Base-by-base conservation (phyloP, 2,113 vertebrate genomes). In the Tragelaphus scriptus region DNA sequence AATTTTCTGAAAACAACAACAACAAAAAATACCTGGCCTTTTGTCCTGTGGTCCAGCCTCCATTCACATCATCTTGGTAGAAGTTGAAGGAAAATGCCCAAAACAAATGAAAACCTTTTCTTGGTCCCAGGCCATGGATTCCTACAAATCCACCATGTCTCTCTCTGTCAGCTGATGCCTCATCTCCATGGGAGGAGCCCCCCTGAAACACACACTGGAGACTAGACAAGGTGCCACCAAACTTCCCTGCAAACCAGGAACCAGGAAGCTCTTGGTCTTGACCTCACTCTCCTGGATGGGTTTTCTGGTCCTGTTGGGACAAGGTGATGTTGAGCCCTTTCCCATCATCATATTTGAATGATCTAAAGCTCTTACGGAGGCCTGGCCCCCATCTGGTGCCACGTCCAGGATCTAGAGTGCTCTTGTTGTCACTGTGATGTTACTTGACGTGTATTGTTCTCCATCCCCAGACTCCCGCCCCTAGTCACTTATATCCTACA, bases 251-350 rank as follows among this genome's bases (percentile, higher is more conserved):
- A 85, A 17, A 32, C 75, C 53, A 44, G 23, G 19, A 55, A 55
- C 51, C 85, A 79, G 77, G 30, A 80, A 81, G n/a, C 7, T 17
- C n/a, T 12, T 1, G 4, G 26, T 16, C 68, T 89, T 53, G 32
- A 75, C 3, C 36, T 23, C 11, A 1, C 15, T 25, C 26, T 47
- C 26, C 26, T 30, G 21, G 19, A 17, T 85, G 56, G 25, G 32
- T 49, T 55, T 89, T 79, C 63, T 61, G 17, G 14, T 30, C 14
- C 6, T 3, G 1, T 0, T 56, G 10, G 55, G 49, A 86, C 44
- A 49, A 56, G 2, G 14, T 44, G 3, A 56, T 2, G 0, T 1
- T 25, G 71, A 30, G 28, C n/a, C 19, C 4, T 2, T 14, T 17
- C 30, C 53, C 7, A 47, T 25, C 44, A 1, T 47, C 23, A 17